Evolutionary conservation across 2,113 vertebrate genomes (phyloP).

Genomic region (Heterocephalus glaber): DNA sequence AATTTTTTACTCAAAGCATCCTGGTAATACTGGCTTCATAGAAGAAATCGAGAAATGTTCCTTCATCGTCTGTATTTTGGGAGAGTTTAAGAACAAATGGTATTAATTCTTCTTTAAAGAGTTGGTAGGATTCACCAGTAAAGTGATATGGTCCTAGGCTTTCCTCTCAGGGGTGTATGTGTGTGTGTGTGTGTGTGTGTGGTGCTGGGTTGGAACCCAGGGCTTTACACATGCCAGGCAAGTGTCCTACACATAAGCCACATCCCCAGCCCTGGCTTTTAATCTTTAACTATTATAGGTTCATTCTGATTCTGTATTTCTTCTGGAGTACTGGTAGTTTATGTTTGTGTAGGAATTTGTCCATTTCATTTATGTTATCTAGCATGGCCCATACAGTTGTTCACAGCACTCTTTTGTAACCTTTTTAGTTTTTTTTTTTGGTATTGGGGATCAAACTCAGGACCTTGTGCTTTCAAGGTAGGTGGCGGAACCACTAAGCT

Average conservation of each 20-base stretch:
- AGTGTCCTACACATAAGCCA: neutral
- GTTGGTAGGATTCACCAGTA: neutral
- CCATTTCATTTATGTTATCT: neutral
- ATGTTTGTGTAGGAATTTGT: neutral
- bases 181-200: neutral
- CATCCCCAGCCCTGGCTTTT: neutral
- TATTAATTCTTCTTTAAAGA: slow-evolving; percentile 34
- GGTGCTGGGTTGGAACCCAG: neutral
- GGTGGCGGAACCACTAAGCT: no score
- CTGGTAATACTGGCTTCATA: neutral
- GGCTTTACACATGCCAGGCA: neutral
- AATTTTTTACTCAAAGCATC: neutral
- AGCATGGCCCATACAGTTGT: neutral
- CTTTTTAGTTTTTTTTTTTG: slow-evolving; percentile 35
- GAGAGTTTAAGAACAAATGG: neutral
- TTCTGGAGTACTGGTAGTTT: neutral
- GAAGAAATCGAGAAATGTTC: neutral
- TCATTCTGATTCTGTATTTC: neutral
- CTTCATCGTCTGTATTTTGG: neutral
- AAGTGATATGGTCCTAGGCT: neutral
- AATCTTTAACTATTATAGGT: neutral
- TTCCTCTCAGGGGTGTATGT: neutral
- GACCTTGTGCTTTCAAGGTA: no score
- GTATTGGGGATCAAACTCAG: no score
- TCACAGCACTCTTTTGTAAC: neutral